Percentiles rank a stretch among this genome's conserved stretches.
Conservation (phyloP, 2,113 vertebrate genomes). For the Eulemur macaco region DNA sequence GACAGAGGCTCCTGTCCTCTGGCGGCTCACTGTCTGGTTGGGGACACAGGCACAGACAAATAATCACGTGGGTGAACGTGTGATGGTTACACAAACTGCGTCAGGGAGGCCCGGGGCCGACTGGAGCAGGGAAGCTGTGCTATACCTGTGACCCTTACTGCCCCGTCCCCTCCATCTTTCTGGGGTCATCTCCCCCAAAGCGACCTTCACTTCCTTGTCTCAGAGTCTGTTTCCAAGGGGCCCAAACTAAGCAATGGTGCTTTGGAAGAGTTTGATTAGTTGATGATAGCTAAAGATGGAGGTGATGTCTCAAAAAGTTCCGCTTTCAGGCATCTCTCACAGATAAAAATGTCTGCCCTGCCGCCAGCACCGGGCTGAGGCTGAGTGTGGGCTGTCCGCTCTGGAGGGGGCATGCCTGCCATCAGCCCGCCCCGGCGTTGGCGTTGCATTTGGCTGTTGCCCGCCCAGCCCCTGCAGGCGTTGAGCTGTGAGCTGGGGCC, state of each 20-base stretch:
- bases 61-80: background rate
- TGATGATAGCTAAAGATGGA: background rate
- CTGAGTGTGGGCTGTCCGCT: background rate
- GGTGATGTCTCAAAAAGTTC: background rate
- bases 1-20: no score
- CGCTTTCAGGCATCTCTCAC: background rate
- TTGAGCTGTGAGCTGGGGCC: background rate
- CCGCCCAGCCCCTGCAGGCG: background rate
- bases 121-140: background rate
- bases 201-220: background rate
- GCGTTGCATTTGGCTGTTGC: background rate
- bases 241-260: background rate
- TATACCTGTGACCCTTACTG: background rate
- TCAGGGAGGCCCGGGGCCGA: no score
- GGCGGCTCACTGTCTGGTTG: no score
- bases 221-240: background rate
- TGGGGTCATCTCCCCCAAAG: background rate
- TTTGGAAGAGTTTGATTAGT: background rate
- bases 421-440: background rate
- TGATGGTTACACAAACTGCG: no score
- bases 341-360: background rate
- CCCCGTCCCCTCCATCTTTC: background rate
- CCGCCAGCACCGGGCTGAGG: no score
- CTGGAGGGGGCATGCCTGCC: rapidly evolving
- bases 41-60: background rate